These are phyloP conservation scores for Perizoma flavofasciatum DNA, from an alignment of 2,888 invertebrate genomes.

Conservation along the genomic window DNA sequence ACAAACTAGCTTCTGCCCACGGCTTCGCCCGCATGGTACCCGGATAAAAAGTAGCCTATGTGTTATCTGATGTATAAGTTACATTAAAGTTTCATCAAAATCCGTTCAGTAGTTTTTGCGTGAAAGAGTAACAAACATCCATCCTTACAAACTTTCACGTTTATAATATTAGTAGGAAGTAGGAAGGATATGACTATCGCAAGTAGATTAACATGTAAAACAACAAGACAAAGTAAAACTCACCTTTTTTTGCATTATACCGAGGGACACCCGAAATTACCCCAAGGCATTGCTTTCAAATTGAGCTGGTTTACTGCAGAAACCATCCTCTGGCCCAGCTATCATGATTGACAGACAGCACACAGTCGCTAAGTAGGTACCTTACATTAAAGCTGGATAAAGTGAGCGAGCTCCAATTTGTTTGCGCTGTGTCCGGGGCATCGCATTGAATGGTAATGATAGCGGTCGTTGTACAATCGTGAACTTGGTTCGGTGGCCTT, in stretches of 20 bases:
- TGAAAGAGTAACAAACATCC: too few species aligned
- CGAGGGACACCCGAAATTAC: constrained; percentile 46
- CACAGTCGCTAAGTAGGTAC: background rate
- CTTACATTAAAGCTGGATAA: too few species aligned
- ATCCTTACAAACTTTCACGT: too few species aligned
- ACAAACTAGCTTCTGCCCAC: too few species aligned
- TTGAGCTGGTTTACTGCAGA: constrained; percentile 10
- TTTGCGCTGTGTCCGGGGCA: constrained; percentile 38
- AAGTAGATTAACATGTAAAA: constrained; percentile 37
- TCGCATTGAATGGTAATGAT: constrained; percentile 74
- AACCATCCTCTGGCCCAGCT: background rate
- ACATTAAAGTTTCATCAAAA: too few species aligned
- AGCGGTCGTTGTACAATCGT: constrained; percentile 74
- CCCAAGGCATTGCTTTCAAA: constrained; percentile 20
- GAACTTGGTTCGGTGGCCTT: constrained; percentile 76
- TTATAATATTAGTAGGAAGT: too few species aligned
- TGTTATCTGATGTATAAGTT: too few species aligned
- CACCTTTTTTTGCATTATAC: constrained; percentile 44
- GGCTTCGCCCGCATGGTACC: too few species aligned
- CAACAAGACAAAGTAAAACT: constrained; percentile 36
- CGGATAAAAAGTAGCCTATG: too few species aligned
- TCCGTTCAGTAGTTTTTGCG: too few species aligned
- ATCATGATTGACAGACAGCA: background rate
- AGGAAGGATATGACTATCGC: constrained; percentile 24
- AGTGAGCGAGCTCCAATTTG: constrained; percentile 18